Evolutionary conservation across 2,888 invertebrate species (phyloP).

Genomic region (Drosophila monieri): DNA sequence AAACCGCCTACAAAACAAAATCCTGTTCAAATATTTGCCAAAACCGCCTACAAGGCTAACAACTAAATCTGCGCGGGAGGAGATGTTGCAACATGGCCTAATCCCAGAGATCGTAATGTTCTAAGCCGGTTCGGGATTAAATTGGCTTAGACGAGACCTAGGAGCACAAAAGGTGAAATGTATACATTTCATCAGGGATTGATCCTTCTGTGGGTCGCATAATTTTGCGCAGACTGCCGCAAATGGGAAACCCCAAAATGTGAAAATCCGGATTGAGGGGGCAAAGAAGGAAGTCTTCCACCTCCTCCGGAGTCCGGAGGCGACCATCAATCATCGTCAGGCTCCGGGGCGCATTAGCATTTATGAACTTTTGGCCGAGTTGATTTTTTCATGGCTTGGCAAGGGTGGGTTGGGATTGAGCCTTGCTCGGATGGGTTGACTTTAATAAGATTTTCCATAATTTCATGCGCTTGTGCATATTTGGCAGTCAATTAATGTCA

Average conservation of each 20-base stretch:
- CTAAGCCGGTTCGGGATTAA: conserved; percentile 65
- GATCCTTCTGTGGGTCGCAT: conserved; percentile 66
- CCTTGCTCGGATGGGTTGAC: conserved; percentile 48
- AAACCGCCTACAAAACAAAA: conserved; percentile 44
- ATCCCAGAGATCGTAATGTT: conserved; percentile 52
- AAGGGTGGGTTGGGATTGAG: conserved; percentile 21
- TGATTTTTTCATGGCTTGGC: conserved; percentile 30
- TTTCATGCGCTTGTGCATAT: conserved; percentile 79
- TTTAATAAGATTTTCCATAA: conserved; percentile 77
- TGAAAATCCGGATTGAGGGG: conserved; percentile 4
- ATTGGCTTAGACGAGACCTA: conserved; percentile 51
- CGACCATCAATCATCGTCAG: conserved; percentile 74
- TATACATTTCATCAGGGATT: conserved; percentile 45
- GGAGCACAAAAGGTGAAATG: conserved; percentile 48
- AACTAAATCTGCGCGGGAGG: conserved; percentile 50
- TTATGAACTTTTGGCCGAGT: conserved; percentile 69
- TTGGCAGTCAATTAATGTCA: conserved; percentile 78
- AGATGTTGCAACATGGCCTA: conserved; percentile 70
- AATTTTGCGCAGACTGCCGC: conserved; percentile 64
- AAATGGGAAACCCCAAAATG: conserved; percentile 62
- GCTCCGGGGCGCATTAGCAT: conserved; percentile 65
- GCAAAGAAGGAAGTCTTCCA: conserved; percentile 42
- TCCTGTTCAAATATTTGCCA: conserved; percentile 65
- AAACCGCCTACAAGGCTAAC: conserved; percentile 24
- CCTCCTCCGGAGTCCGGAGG: conserved; percentile 10